Conservation (phyloP, 1,140 invertebrate genomes). For the Drosophila ambigua region DNA sequence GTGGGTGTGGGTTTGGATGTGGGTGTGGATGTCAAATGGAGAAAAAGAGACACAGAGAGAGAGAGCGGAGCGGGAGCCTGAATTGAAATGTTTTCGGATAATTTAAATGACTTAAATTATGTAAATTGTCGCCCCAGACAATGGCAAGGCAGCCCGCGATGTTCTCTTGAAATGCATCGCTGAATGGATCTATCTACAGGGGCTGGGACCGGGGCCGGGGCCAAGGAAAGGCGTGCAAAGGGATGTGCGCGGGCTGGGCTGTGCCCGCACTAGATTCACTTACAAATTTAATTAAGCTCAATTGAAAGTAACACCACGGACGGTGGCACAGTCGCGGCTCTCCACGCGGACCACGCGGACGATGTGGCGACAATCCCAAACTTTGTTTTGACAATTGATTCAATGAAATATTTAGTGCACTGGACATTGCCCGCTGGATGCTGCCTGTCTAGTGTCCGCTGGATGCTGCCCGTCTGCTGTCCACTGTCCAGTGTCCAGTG, state of each 20-base stretch:
- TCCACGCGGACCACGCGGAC: conserved; percentile 42
- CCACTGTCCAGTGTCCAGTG: conserved; percentile 13
- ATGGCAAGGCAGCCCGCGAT: conserved; percentile 21
- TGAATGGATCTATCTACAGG: too few relatives aligned
- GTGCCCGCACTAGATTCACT: conserved; percentile 82
- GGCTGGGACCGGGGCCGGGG: too few relatives aligned
- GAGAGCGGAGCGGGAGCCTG: conserved; percentile 20
- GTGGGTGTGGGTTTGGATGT: conserved; percentile 38
- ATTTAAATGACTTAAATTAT: conserved; percentile 83
- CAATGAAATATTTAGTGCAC: conserved; percentile 79
- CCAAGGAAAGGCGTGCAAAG: too few relatives aligned
- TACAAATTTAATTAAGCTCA: conserved; percentile 84
- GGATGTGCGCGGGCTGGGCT: too few relatives aligned
- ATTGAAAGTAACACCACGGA: conserved; percentile 82
- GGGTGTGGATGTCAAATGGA: conserved; percentile 42
- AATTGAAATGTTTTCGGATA: conserved; percentile 83
- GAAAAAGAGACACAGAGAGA: neutral
- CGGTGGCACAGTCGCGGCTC: conserved; percentile 13
- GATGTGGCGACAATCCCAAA: conserved; percentile 73
- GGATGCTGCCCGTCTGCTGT: conserved; percentile 14
- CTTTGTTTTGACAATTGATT: conserved; percentile 82
- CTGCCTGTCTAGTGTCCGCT: conserved; percentile 7
- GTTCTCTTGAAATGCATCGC: conserved; percentile 18
- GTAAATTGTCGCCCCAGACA: conserved; percentile 83
- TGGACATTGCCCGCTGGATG: conserved; percentile 26